These are phyloP conservation scores for Bombus pyrosoma DNA, from an alignment of 1,140 invertebrate genomes.

Conservation along the genomic window DNA sequence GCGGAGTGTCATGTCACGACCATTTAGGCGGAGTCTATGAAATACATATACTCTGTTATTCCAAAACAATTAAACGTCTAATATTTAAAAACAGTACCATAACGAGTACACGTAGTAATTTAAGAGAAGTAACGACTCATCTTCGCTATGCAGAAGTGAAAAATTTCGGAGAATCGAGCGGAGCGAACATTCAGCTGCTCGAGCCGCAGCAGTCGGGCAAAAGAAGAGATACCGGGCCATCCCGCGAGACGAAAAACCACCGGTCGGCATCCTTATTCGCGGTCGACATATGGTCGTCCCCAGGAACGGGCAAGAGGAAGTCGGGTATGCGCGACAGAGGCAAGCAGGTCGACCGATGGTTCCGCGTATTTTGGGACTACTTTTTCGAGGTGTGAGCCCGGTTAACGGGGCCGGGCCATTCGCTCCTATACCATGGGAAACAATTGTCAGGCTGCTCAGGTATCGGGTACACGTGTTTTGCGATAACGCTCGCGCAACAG, in stretches of 20 bases:
- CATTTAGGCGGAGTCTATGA: too few relatives aligned
- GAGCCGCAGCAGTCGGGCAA: constrained; percentile 1
- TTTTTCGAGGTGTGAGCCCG: constrained; percentile 70
- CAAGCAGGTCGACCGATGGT: constrained; percentile 48
- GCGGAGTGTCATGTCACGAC: too few relatives aligned
- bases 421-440: constrained; percentile 49
- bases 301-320: constrained; percentile 32
- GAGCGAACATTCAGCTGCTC: neutral
- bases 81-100: neutral
- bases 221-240: constrained; percentile 54
- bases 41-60: too few relatives aligned
- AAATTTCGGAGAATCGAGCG: constrained; percentile 9
- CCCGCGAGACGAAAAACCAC: constrained; percentile 55
- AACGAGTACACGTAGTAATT: neutral
- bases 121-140: neutral
- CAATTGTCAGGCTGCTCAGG: constrained; percentile 72
- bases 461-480: constrained; percentile 75
- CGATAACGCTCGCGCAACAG: constrained; percentile 59
- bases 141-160: neutral
- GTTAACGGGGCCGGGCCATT: constrained; percentile 64
- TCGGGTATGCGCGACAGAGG: constrained; percentile 10
- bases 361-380: constrained; percentile 75
- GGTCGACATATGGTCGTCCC: constrained; percentile 69
- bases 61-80: neutral
- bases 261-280: constrained; percentile 52